Conservation (phyloP, 1,140 invertebrate species). For the Drosophila busckii region DNA sequence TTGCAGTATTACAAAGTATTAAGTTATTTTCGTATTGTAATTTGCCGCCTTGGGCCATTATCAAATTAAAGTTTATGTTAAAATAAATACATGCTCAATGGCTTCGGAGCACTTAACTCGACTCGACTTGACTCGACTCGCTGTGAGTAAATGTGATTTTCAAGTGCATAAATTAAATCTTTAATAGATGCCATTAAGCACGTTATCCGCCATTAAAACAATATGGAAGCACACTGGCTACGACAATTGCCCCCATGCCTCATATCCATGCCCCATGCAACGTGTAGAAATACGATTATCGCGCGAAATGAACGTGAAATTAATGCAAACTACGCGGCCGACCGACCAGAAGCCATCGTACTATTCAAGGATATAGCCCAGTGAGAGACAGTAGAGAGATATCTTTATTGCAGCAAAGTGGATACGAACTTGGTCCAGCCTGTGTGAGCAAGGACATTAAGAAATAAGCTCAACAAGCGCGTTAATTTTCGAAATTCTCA, state of each 20-base stretch:
- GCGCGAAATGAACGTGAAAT: conserved; percentile 72
- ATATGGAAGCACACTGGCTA: conserved; percentile 51
- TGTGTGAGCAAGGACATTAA: conserved; percentile 30
- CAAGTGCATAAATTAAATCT: conserved; percentile 76
- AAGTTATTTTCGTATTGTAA: neutral
- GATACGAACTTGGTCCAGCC: too few species aligned
- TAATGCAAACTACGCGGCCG: conserved; percentile 67
- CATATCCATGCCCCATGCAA: conserved; percentile 4
- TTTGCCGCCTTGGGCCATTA: conserved; percentile 10
- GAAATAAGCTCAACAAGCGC: conserved; percentile 53
- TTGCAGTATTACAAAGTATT: too few species aligned
- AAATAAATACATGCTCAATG: conserved; percentile 19
- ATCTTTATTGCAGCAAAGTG: too few species aligned
- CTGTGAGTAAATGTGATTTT: conserved; percentile 53
- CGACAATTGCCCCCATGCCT: conserved; percentile 1
- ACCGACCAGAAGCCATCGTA: neutral
- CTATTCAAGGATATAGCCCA: conserved; percentile 1
- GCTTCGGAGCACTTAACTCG: conserved; percentile 2
- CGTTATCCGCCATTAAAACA: conserved; percentile 72
- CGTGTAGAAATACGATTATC: conserved; percentile 67
- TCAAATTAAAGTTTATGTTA: conserved; percentile 28
- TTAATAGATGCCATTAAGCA: conserved; percentile 72
- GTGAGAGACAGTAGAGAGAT: neutral
- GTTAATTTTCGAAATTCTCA: conserved; percentile 57
- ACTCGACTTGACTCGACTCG: neutral